Evolutionary conservation across 1,140 invertebrate genomes (phyloP), one percentile per base, ranked within the genome.

Genomic region (Lepidurus couesii): DNA sequence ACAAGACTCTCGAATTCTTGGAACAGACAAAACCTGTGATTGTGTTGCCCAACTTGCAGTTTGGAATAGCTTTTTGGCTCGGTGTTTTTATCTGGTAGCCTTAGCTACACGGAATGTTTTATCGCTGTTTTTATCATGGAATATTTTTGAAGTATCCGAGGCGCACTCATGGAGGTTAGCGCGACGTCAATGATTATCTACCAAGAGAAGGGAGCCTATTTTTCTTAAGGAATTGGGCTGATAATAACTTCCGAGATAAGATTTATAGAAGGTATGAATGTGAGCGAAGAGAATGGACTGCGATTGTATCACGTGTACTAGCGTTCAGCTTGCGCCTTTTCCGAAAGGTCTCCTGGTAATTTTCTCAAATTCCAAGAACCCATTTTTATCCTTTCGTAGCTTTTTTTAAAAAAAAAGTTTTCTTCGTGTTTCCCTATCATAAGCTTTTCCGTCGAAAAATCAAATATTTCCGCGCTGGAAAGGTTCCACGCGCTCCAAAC

Each of bases 71-170:
- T 47, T 65, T 65, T 16, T n/a, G 6, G 53, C 53, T 65, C 6
- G 13, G 53, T 65, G 16, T 47, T 16, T 65, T 65, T 65, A 65
- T 65, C 53, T 65, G 53, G 53, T 65, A 65, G 53, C 53, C 53
- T 65, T 65, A 65, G 53, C 53, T 65, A 65, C 53, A 65, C 53
- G 13, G n/a, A 11, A 21, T 65, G 53, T 65, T 65, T 65, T 65
- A 65, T 65, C 53, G 53, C 53, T 65, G 13, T 65, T 65, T 16
- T 65, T 65, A 65, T 65, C 53, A 65, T n/a, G 9, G 21, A 13
- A 65, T 5, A 2, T 11, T 16, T n/a, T 21, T 9, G 21, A 3
- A 7, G 16, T 13, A 9, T 65, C 21, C 16, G 16, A 21, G 5
- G 9, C 13, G 53, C 16, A 65, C 8, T 11, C 21, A n/a, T 65